A percentile compares a stretch with the other conserved stretches of the same genome.
These are phyloP conservation scores for Saguinus imperator DNA, from an alignment of 2,113 vertebrate species.

Conservation along the genomic window DNA sequence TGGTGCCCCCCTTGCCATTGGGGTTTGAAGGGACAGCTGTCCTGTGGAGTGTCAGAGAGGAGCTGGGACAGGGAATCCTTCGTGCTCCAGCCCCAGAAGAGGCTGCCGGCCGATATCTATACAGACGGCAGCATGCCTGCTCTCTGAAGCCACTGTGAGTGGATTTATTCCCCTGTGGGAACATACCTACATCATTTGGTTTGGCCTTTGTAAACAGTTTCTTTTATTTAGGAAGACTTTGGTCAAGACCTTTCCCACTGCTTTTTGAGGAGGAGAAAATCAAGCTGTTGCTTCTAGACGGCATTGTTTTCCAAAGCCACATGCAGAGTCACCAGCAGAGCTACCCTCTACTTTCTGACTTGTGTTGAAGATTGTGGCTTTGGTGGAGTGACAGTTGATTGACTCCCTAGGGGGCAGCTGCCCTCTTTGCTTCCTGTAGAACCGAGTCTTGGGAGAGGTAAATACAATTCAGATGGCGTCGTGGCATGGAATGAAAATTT, in stretches of 20 bases:
- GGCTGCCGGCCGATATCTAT: not conserved
- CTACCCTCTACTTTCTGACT: not conserved
- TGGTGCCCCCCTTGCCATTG: accelerated
- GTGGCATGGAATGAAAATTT: no score
- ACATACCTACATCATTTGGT: not conserved
- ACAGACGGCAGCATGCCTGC: accelerated
- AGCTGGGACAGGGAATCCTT: not conserved
- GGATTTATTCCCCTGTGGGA: accelerated
- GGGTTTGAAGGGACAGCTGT: not conserved
- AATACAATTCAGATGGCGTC: not conserved
- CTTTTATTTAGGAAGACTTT: not conserved
- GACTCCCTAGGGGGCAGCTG: not conserved
- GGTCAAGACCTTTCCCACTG: not conserved
- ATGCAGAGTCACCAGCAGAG: not conserved
- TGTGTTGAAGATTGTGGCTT: no score
- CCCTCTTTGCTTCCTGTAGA: not conserved
- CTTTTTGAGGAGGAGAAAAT: not conserved
- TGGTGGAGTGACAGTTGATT: accelerated
- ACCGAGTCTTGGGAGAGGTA: not conserved
- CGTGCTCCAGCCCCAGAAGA: not conserved
- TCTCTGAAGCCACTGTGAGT: not conserved
- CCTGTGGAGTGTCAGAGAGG: not conserved
- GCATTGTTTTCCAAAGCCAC: not conserved
- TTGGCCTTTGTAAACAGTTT: not conserved
- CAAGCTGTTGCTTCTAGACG: not conserved